These are phyloP conservation scores for Zygaena filipendulae DNA, from an alignment of 2,888 invertebrate genomes.

Conservation along the genomic window DNA sequence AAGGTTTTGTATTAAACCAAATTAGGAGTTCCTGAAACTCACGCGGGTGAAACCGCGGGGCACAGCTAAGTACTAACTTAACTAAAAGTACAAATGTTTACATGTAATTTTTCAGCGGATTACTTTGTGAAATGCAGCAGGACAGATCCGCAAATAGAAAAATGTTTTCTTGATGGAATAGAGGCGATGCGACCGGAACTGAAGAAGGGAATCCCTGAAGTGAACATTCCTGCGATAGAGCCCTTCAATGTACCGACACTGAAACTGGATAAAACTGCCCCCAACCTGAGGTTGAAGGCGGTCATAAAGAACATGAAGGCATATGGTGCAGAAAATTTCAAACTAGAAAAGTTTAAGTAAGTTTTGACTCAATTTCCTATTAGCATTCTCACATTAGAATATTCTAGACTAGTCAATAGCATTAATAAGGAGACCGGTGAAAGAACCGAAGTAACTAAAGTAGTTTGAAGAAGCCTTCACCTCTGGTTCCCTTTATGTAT, in stretches of 20 bases:
- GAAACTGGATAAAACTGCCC: constrained; percentile 74
- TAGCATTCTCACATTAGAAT: too few species aligned
- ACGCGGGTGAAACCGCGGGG: too few species aligned
- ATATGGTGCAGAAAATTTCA: constrained; percentile 71
- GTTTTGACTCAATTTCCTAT: constrained; percentile 26
- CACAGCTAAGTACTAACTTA: too few species aligned
- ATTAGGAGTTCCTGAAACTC: too few species aligned
- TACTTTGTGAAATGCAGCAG: constrained; percentile 72
- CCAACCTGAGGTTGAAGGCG: constrained; percentile 76
- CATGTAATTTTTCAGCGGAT: constrained; percentile 54
- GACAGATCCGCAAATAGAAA: constrained; percentile 70
- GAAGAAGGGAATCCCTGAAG: constrained; percentile 71
- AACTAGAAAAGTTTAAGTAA: constrained; percentile 74
- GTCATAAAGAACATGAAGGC: constrained; percentile 73
- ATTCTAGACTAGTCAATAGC: too few species aligned
- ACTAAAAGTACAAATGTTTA: constrained; percentile 5
- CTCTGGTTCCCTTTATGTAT: too few species aligned
- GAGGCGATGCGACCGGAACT: constrained; percentile 69
- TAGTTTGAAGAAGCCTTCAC: too few species aligned
- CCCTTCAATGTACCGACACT: constrained; percentile 76
- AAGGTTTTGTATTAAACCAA: too few species aligned
- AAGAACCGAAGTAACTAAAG: too few species aligned
- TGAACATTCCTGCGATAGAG: constrained; percentile 74
- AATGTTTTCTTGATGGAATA: constrained; percentile 70
- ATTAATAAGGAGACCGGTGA: too few species aligned